A percentile compares a stretch with the other conserved stretches of the same genome.
These are phyloP conservation scores for Holcopasites calliopsidis DNA, from an alignment of 1,140 invertebrate species.

Conservation along the genomic window DNA sequence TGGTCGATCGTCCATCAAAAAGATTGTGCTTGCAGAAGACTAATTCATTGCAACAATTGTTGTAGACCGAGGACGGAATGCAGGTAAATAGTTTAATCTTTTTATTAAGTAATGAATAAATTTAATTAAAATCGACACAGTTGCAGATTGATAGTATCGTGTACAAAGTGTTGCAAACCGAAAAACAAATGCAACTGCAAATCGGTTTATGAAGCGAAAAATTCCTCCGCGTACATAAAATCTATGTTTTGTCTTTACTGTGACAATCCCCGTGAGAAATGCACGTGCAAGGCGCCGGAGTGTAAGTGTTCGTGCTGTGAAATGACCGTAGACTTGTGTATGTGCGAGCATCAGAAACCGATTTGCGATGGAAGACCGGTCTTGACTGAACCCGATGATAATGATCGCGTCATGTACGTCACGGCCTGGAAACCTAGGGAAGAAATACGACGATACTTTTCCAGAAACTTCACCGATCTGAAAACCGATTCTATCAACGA, in stretches of 20 bases:
- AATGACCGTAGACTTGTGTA: constrained; percentile 50
- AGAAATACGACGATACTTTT: constrained; percentile 52
- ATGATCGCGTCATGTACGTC: constrained; percentile 50
- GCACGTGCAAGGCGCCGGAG: constrained; percentile 54
- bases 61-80: constrained; percentile 6
- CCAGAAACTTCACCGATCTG: constrained; percentile 39
- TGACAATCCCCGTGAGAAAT: constrained; percentile 53
- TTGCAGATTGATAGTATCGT: background rate
- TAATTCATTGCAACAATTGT: background rate
- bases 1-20: background rate
- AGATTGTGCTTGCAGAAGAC: constrained; percentile 30
- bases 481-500: constrained; percentile 22
- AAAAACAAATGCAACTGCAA: constrained; percentile 18
- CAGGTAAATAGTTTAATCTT: constrained; percentile 10
- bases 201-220: background rate
- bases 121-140: background rate
- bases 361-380: constrained; percentile 23
- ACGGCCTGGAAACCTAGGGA: constrained; percentile 59
- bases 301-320: constrained; percentile 53
- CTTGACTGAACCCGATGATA: constrained; percentile 19
- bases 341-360: constrained; percentile 35
- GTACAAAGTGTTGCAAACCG: constrained; percentile 3
- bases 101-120: background rate
- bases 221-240: background rate
- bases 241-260: constrained; percentile 63